Evolutionary conservation across 2,888 invertebrate species (phyloP).

Genomic region (Tryphoninae sp.): DNA sequence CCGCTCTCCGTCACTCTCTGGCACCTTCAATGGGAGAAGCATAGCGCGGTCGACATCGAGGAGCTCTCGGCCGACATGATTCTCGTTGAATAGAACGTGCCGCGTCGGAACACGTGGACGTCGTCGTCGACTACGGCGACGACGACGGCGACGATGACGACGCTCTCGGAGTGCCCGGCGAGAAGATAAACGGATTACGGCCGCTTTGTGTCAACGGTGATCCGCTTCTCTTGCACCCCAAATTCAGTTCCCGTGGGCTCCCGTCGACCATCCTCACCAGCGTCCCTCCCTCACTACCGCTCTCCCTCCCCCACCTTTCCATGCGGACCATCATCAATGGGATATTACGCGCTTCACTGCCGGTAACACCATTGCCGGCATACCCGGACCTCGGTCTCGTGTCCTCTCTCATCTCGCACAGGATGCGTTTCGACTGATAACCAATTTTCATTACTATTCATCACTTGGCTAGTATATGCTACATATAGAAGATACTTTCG

Average conservation of each 20-base stretch:
- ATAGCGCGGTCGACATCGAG: not conserved
- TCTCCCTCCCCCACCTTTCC: conserved; percentile 58
- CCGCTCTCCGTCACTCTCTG: not conserved
- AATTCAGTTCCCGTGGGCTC: conserved; percentile 67
- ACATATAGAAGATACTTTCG: conserved; percentile 13
- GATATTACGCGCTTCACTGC: conserved; percentile 80
- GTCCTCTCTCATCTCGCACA: conserved; percentile 67
- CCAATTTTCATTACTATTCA: conserved; percentile 79
- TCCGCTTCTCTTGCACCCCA: conserved; percentile 78
- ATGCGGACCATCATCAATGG: conserved; percentile 75
- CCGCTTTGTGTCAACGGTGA: conserved; percentile 81
- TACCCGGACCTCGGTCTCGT: conserved; percentile 66
- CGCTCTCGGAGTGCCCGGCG: conserved; percentile 75
- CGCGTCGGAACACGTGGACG: conserved; percentile 65
- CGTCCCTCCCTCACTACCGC: conserved; percentile 12
- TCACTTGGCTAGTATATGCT: conserved; percentile 59
- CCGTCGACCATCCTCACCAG: conserved; percentile 37
- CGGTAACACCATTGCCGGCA: conserved; percentile 74
- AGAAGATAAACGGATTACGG: conserved; percentile 82
- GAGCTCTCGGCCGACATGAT: conserved; percentile 28
- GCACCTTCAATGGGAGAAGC: conserved; percentile 45
- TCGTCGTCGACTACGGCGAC: conserved; percentile 39
- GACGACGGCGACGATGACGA: conserved; percentile 59
- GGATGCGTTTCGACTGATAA: conserved; percentile 78
- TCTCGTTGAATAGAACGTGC: conserved; percentile 52